These are phyloP conservation scores for Cyrtonyx montezumae DNA, from an alignment of 2,113 vertebrate species.

Conservation along the genomic window DNA sequence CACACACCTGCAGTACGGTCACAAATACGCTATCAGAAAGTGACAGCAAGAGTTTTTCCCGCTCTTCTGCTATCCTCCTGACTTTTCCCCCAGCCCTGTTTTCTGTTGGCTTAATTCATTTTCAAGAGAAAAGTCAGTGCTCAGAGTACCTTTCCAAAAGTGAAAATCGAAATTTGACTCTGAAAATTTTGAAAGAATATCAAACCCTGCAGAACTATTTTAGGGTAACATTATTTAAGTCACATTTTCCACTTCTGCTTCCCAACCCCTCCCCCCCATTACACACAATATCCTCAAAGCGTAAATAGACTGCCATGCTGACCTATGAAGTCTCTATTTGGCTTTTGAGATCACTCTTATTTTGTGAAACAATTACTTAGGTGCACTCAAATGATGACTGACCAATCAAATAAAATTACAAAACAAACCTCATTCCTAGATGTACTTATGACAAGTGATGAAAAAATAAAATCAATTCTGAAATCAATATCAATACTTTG, in stretches of 20 bases:
- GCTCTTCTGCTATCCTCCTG: neutral
- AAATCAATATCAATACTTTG: neutral
- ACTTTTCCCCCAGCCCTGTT: neutral
- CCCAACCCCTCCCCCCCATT: neutral
- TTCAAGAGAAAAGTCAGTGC: neutral
- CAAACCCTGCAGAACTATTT: neutral
- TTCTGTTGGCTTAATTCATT: neutral
- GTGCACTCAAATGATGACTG: neutral
- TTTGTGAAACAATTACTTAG: neutral
- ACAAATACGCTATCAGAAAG: neutral
- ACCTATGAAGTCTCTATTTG: neutral
- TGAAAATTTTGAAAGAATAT: neutral
- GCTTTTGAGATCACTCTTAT: neutral
- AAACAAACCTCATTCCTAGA: neutral
- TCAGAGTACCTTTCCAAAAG: neutral
- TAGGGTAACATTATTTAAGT: neutral
- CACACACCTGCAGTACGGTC: rapidly evolving
- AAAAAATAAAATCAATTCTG: neutral
- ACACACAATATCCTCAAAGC: neutral
- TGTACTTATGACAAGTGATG: neutral
- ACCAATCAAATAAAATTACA: neutral
- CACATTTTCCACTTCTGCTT: neutral
- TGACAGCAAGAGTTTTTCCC: neutral
- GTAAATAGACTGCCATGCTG: neutral
- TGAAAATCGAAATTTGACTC: neutral